Base-by-base conservation (phyloP, 1,140 invertebrate genomes). In the Panagrolaimus sp. region DNA sequence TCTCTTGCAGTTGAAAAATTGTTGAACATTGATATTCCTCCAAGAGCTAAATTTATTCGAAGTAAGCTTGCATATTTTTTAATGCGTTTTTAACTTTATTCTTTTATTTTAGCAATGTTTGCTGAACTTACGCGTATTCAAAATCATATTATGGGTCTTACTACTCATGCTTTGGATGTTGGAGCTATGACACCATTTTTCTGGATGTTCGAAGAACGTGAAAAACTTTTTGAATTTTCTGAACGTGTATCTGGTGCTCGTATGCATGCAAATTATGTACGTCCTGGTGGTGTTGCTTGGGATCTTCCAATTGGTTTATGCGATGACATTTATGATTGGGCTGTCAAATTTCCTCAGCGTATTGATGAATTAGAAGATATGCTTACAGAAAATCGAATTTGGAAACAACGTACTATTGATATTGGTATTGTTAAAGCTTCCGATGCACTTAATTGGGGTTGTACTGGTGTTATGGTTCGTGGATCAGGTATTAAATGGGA, bases 401-500 rank as follows among this genome's bases (percentile, higher is more conserved):
- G 93, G 92, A 89, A 90, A 70, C 87, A 89, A 70, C 84, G 95
- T 69, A 94, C 92, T 4, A 88, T 89, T 82, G 91, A 93, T 80
- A 91, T 98, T 74, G 68, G 79, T 0, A 85, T 92, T 27, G 88
- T 98, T 0, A 87, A 87, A 3, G 90, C 93, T 13, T 89, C 93
- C 83, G 92, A 97, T 79, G 94, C 94, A 0, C 84, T 97, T 0
- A 92, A 96, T 83, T 90, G 89, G 83, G 94, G 94, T 0, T 96
- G 83, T 65, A 71, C 72, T 85, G 94, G 94, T 48, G 92, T 96
- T 0, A 96, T 97, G 93, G 83, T 97, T 8, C 86, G 93, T 51
- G 93, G 92, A 0, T 95, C 92, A 9, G 96, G 96, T 44, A 96
- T 97, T 75, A 95, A 96, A 84, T 98, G 95, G 95, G 96, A 98